phyloP scores from a whole-genome alignment of 2,797 vertebrate species.

The Tadarida brasiliensis region DNA sequence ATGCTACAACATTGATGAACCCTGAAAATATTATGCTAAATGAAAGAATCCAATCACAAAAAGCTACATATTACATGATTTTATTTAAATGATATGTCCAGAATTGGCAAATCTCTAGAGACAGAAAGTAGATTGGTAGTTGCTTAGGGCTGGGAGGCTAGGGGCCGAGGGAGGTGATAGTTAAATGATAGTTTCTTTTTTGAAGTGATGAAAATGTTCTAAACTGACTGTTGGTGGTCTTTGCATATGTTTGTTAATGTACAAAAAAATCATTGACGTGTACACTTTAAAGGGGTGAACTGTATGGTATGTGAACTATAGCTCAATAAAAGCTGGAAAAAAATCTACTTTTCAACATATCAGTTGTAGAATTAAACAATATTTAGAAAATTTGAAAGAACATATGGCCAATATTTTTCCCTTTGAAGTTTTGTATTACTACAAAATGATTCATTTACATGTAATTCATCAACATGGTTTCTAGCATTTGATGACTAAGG shows the following conservation, averaged over 20 bases:
- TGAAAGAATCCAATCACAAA: constrained; percentile 26
- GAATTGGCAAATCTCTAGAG: not conserved
- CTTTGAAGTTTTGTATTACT: constrained; percentile 65
- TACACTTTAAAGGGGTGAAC: not conserved
- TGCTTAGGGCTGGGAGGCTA: not conserved
- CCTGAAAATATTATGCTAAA: not conserved
- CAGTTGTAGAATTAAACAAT: constrained; percentile 26
- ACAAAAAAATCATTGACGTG: not conserved
- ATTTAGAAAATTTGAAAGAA: constrained; percentile 60
- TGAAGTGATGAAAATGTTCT: not conserved
- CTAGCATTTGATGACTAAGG: constrained; percentile 53
- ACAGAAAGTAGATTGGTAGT: not conserved
- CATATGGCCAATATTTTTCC: constrained; percentile 15
- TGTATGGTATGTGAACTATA: not conserved
- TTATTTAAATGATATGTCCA: not conserved
- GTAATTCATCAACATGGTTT: constrained; percentile 60
- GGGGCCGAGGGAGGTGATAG: not conserved
- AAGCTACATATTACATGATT: not conserved
- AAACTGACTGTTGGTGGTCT: not conserved
- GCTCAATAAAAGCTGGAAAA: not conserved
- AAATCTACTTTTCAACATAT: constrained; percentile 12
- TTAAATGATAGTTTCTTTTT: constrained; percentile 25
- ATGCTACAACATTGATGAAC: not conserved
- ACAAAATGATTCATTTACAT: constrained; percentile 66
- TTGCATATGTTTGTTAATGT: not conserved